Base-by-base conservation (phyloP, 2,797 vertebrate genomes). In the Ptychobarbus kaznakovi region DNA sequence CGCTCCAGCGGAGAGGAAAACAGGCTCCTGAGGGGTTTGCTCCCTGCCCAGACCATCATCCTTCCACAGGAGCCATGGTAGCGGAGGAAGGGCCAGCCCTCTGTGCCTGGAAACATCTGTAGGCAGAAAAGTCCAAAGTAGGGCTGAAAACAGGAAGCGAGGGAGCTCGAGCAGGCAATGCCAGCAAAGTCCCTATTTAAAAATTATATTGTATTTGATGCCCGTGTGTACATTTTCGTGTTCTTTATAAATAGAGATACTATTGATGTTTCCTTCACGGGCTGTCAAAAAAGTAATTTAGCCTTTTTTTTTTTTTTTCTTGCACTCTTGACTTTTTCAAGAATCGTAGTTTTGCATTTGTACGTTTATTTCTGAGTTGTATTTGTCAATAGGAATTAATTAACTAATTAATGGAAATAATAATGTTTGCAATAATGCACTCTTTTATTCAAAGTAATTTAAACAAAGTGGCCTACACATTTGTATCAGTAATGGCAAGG, bases 1-100 rank as follows among this genome's bases (percentile, higher is more conserved):
- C 93, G 92, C 49, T 96, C 94, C 0, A 94, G 86, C 0, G 92
- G 82, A 0, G 92, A 88, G 0, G 65, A 32, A 0, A 92, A 95
- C 90, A 94, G 94, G 73, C 92, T 92, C 0, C 88, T 93, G 82
- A 96, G 87, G 0, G 93, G 93, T 61, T 83, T 92, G 66, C 94
- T 95, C 88, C 94, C 93, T 69, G 92, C 92, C 0, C 94, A 96
- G 87, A 96, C 91, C 83, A 95, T 78, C 87, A 96, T 83, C 61
- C 95, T 91, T 81, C 96, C 96, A 0, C 96, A 96, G 42, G 96
- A 95, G 58, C 96, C 96, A 83, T 96, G 91, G 89, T 97, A 97
- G 88, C 94, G 94, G 0, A 95, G 94, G 90, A 97, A 95, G 0
- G 96, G 96, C 96, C 96, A 97, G 35, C 96, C 96, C 86, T 97